A percentile compares a stretch with the other conserved stretches of the same genome.
These are phyloP conservation scores for Sciurus vulgaris DNA, from an alignment of 2,797 vertebrate genomes.

Conservation along the genomic window DNA sequence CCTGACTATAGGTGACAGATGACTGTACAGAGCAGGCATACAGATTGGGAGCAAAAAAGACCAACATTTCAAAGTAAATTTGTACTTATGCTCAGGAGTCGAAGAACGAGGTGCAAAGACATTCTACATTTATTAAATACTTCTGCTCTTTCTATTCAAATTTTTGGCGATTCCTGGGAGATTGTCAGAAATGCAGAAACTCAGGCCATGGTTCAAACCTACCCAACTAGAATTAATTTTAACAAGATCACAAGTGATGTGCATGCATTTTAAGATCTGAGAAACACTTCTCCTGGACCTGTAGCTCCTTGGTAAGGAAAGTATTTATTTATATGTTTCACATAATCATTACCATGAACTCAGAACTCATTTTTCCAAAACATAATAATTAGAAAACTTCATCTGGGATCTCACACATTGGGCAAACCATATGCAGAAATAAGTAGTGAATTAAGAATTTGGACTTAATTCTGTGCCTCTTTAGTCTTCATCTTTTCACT, in stretches of 20 bases:
- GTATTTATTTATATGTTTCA: background rate
- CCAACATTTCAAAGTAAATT: background rate
- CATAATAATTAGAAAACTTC: background rate
- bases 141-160: background rate
- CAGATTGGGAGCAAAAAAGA: background rate
- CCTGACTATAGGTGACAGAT: constrained; percentile 67
- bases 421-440: background rate
- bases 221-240: background rate
- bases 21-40: constrained; percentile 26
- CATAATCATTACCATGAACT: background rate
- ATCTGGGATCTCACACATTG: background rate
- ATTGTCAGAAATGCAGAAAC: background rate
- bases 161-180: background rate
- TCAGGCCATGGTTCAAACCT: background rate
- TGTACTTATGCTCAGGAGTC: background rate
- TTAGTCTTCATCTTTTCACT: background rate
- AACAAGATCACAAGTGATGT: background rate
- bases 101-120: background rate
- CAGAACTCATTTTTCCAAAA: background rate
- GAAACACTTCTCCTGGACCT: background rate
- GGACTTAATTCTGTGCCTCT: background rate
- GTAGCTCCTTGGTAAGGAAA: background rate
- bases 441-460: background rate
- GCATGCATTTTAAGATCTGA: background rate
- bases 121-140: background rate